Percentiles rank a stretch among this genome's conserved stretches.
These are phyloP conservation scores for Dilophus febrilis DNA, from an alignment of 2,888 invertebrate species.

Conservation along the genomic window DNA sequence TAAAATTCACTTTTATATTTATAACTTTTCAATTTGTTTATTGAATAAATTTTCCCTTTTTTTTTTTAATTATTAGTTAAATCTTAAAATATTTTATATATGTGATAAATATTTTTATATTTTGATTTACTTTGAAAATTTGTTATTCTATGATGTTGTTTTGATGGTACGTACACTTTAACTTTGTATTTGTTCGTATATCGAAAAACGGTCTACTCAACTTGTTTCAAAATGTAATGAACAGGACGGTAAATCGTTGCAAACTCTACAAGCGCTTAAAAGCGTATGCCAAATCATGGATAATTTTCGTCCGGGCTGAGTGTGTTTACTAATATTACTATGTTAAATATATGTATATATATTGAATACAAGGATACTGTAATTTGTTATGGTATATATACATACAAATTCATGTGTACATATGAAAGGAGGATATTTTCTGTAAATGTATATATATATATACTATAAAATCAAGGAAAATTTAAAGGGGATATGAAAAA, in stretches of 20 bases:
- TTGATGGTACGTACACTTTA: not conserved
- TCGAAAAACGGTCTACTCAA: slow-evolving; percentile 5
- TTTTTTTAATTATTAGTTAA: too few relatives aligned
- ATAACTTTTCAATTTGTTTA: too few relatives aligned
- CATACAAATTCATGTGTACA: not conserved
- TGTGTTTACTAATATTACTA: too few relatives aligned
- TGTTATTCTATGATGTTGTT: not conserved
- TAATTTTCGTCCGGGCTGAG: slow-evolving; percentile 10
- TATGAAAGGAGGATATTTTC: too few relatives aligned
- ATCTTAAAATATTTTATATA: too few relatives aligned
- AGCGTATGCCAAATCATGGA: slow-evolving; percentile 15
- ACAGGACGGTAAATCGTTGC: slow-evolving; percentile 23
- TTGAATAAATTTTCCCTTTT: too few relatives aligned
- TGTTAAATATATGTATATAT: too few relatives aligned
- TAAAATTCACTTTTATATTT: too few relatives aligned
- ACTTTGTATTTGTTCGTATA: slow-evolving; percentile 6
- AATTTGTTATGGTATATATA: not conserved
- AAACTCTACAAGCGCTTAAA: slow-evolving; percentile 20
- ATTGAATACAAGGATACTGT: too few relatives aligned
- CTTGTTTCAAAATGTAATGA: slow-evolving; percentile 1
- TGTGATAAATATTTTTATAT: not conserved
- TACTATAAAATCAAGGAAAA: not conserved
- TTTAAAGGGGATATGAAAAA: too few relatives aligned
- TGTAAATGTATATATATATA: too few relatives aligned
- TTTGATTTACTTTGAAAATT: not conserved